Conservation (phyloP, 2,797 vertebrate species). For the Phalloptychus januarius region DNA sequence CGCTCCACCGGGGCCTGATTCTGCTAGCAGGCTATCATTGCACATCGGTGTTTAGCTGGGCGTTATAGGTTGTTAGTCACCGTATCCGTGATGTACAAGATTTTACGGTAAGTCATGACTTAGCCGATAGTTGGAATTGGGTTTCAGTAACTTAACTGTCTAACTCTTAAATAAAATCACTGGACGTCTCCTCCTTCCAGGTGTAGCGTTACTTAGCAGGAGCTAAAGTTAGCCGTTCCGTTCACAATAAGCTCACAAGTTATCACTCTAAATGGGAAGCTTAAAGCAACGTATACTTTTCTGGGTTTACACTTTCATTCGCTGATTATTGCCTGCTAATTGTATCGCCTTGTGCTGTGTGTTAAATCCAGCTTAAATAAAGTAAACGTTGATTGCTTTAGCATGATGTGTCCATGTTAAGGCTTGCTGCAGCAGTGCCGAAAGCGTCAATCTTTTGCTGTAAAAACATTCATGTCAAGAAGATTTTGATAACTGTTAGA, state of each 20-base stretch:
- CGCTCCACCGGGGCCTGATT: slow-evolving; percentile 23
- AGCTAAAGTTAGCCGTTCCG: background rate
- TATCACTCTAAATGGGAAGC: background rate
- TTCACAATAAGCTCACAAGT: background rate
- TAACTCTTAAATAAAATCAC: background rate
- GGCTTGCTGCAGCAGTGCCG: background rate
- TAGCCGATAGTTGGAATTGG: background rate
- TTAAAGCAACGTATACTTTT: too few relatives aligned
- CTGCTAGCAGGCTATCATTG: background rate
- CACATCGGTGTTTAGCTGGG: background rate
- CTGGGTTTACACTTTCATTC: background rate
- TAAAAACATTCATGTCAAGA: background rate
- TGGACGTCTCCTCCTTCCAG: background rate
- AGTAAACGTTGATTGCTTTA: background rate
- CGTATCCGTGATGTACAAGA: background rate
- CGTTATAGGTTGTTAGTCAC: too few relatives aligned
- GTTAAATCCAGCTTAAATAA: background rate
- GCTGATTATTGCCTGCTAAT: background rate
- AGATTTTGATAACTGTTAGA: background rate
- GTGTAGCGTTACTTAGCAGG: slow-evolving; percentile 21
- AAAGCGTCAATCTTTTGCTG: background rate
- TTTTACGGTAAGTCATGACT: slow-evolving; percentile 37
- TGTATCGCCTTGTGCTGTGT: background rate
- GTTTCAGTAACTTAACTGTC: fast-evolving
- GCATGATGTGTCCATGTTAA: background rate